phyloP scores from a whole-genome alignment of 2,797 vertebrate genomes.

The Rallus crepitans region DNA sequence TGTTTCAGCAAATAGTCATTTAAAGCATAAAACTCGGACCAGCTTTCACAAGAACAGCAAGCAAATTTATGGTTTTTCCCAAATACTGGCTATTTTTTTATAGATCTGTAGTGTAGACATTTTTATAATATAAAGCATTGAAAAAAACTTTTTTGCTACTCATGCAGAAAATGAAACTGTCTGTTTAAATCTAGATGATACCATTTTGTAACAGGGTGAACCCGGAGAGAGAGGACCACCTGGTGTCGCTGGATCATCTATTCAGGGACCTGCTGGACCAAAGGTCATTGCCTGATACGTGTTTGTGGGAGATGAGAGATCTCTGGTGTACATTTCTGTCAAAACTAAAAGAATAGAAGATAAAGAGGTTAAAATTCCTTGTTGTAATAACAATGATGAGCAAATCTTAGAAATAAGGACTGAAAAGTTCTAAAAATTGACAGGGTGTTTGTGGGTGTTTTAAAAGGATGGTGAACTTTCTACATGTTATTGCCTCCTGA shows the following conservation, averaged over 20 bases:
- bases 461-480: neutral
- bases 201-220: conserved; percentile 81
- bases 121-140: neutral
- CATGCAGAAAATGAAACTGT: neutral
- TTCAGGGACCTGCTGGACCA: conserved; percentile 82
- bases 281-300: conserved; percentile 79
- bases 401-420: neutral
- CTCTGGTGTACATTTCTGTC: neutral
- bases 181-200: neutral
- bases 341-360: neutral
- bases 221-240: conserved; percentile 78
- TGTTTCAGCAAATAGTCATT: neutral
- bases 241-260: conserved; percentile 79
- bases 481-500: neutral
- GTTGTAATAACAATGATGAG: neutral
- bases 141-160: neutral
- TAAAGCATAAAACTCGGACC: neutral
- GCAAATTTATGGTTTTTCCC: neutral
- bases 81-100: neutral
- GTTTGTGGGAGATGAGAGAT: neutral
- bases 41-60: neutral
- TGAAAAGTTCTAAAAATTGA: neutral
- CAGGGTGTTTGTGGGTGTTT: neutral
- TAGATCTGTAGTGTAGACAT: neutral
- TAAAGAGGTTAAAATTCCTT: neutral